A percentile compares a stretch with the other conserved stretches of the same genome.
Conservation (phyloP, 1,140 invertebrate genomes). For the Bemisia tabaci region DNA sequence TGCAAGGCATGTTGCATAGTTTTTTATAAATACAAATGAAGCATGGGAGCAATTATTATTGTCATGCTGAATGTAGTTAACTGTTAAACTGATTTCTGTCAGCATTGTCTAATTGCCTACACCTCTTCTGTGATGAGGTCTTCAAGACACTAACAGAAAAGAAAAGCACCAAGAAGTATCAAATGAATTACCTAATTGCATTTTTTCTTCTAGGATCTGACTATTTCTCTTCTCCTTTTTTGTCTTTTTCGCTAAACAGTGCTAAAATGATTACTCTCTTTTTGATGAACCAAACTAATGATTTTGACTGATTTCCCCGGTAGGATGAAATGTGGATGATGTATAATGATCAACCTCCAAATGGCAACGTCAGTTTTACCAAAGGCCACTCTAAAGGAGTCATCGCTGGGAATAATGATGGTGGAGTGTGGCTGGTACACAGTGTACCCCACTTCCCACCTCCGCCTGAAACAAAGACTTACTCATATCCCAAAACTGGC, state of each 20-base stretch:
- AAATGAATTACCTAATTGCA: neutral
- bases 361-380: slow-evolving; percentile 27
- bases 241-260: neutral
- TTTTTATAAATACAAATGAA: too few relatives aligned
- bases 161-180: neutral
- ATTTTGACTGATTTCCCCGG: neutral
- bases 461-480: slow-evolving; percentile 19
- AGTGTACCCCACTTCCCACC: slow-evolving; percentile 76
- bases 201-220: neutral
- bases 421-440: slow-evolving; percentile 80
- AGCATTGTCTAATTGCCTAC: too few relatives aligned
- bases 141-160: neutral
- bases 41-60: too few relatives aligned
- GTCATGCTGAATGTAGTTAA: too few relatives aligned
- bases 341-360: slow-evolving; percentile 74
- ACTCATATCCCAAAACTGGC: slow-evolving; percentile 55
- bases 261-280: neutral
- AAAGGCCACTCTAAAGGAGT: slow-evolving; percentile 74
- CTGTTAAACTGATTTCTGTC: too few relatives aligned
- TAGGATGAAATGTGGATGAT: slow-evolving; percentile 39
- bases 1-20: too few relatives aligned
- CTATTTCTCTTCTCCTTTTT: neutral
- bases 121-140: too few relatives aligned
- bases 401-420: slow-evolving; percentile 48
- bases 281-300: neutral